Evolutionary conservation across 2,113 vertebrate genomes (phyloP), one percentile per base, ranked within the genome.

Genomic region (Lepisosteus osseus): DNA sequence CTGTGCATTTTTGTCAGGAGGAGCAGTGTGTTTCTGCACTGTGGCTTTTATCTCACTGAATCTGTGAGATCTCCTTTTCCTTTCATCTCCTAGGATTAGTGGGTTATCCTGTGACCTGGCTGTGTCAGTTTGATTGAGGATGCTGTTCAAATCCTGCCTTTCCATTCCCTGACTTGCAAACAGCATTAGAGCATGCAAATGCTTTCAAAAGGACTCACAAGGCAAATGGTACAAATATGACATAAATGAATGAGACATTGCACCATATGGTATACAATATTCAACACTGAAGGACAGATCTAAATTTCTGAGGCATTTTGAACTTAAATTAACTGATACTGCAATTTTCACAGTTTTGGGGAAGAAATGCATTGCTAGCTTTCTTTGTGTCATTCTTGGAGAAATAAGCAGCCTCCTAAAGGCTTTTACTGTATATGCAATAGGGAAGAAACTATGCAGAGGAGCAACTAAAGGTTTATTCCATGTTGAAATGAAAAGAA

Each of bases 31-130:
- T n/a, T 44, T 44, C 45, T 54, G 1, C 17, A 17, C 7, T 68
- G 51, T 51, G 29, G 47, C 51, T 54, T 68, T 68, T 68, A 68
- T 54, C 66, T 29, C 45, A 15, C 14, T 7, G 47, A 47, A 67
- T 67, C 47, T n/a, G 65, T 47, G 47, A 67, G 51, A 67, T 67
- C 65, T 68, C n/a, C 66, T 54, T 54, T 54, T 44, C 51, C n/a
- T 68, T 68, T 68, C 9, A 68, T 68, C 66, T 54, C n/a, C 17
- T 29, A 7, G 66, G 47, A 68, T 68, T 68, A 68, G 45, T 44
- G 44, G 7, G 47, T 68, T 68, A 68, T 68, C 66, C 47, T 54
- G 47, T 54, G 66, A 29, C 47, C 51, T 54, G 66, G 47, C 66
- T 54, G 15, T 7, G 9, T 68, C 17, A 17, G 47, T 8, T 7